phyloP scores from a whole-genome alignment of 37 sponge, comb jelly and placozoan species.

The Lycopodina hypogea region DNA sequence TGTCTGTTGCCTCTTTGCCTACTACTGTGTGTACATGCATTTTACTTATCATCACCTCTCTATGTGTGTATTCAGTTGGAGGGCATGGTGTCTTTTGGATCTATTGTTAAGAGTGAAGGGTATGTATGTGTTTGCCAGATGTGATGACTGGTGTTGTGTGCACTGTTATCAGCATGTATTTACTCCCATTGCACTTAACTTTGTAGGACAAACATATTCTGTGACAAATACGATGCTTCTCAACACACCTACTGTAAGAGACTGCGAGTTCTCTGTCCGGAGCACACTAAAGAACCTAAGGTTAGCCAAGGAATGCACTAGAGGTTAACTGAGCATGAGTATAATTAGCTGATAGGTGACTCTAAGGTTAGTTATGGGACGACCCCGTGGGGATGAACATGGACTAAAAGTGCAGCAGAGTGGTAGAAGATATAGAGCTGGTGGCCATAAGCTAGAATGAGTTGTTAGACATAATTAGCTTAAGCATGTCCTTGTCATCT shows the following conservation, averaged over 20 bases:
- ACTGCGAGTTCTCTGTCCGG: slow-evolving; percentile 86
- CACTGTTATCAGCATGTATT: no score
- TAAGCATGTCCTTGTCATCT: no score
- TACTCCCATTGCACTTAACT: not conserved
- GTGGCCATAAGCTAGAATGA: no score
- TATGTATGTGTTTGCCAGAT: slow-evolving; percentile 6
- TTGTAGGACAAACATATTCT: slow-evolving; percentile 77
- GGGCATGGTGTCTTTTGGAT: slow-evolving; percentile 77
- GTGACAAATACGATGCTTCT: slow-evolving; percentile 85
- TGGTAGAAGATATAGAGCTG: not conserved
- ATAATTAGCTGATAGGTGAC: not conserved
- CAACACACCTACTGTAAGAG: slow-evolving; percentile 93
- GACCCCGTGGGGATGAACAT: no score
- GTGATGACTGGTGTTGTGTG: not conserved
- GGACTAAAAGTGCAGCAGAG: not conserved
- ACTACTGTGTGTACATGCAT: no score
- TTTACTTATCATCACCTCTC: no score
- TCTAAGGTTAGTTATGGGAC: not conserved
- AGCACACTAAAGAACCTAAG: slow-evolving; percentile 97
- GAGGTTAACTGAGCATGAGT: not conserved
- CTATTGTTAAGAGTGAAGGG: slow-evolving; percentile 78
- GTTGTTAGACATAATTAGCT: no score
- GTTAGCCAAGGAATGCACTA: slow-evolving; percentile 23
- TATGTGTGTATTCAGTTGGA: slow-evolving; percentile 77
- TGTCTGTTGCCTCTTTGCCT: no score